Conservation (phyloP, 2,797 vertebrate genomes). For the Hafferia zeledoni region DNA sequence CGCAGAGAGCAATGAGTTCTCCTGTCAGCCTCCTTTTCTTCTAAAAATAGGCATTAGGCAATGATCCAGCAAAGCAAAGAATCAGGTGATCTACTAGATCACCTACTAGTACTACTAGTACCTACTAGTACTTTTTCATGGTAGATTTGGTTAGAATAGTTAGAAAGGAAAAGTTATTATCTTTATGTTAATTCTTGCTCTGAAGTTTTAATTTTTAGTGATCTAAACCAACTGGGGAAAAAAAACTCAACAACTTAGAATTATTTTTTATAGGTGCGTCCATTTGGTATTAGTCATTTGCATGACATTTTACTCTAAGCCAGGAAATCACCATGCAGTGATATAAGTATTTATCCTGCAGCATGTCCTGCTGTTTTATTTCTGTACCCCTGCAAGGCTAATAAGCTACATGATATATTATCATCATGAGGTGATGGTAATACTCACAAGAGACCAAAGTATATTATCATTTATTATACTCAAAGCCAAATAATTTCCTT, state of each 20-base stretch:
- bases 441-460: not conserved
- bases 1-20: not conserved
- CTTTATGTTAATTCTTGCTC: not conserved
- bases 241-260: not conserved
- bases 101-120: too few relatives aligned
- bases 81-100: not conserved
- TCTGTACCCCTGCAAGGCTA: slow-evolving; percentile 19
- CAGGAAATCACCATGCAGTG: not conserved
- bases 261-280: not conserved
- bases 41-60: not conserved
- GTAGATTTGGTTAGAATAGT: not conserved
- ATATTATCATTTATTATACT: not conserved
- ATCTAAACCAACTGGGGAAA: not conserved
- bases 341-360: slow-evolving; percentile 9
- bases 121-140: not conserved
- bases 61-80: not conserved
- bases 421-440: not conserved
- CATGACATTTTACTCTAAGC: not conserved
- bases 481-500: not conserved
- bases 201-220: not conserved
- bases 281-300: not conserved
- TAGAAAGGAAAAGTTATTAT: not conserved
- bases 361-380: not conserved
- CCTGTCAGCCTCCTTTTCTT: not conserved
- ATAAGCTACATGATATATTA: slow-evolving; percentile 21